Percentiles rank a stretch among this genome's conserved stretches.
Conservation (phyloP, 2,113 vertebrate species). For the Chloropsis hardwickii region DNA sequence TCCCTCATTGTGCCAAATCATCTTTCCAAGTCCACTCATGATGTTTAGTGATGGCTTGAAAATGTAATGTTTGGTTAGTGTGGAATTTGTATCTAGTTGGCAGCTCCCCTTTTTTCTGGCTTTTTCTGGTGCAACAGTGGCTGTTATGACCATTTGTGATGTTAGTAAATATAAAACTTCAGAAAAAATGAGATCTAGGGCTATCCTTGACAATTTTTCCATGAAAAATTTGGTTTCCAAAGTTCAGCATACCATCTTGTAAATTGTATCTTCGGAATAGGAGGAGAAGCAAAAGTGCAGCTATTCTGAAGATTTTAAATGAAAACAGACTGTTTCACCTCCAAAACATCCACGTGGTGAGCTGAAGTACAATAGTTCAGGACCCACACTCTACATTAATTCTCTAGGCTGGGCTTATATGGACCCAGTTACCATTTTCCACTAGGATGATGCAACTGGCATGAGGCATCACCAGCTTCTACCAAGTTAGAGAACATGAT, state of each 20-base stretch:
- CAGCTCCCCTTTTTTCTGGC: neutral
- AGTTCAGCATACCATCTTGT: neutral
- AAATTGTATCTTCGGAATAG: neutral
- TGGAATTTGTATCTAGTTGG: neutral
- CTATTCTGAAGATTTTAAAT: neutral
- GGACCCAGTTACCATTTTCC: neutral
- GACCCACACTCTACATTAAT: neutral
- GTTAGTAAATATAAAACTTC: neutral
- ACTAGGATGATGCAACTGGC: neutral
- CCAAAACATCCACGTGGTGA: neutral
- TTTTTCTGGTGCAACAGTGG: neutral
- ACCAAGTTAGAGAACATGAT: neutral
- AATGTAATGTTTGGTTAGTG: neutral
- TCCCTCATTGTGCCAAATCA: neutral
- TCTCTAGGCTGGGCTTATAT: neutral
- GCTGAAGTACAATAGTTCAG: neutral
- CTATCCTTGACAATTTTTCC: neutral
- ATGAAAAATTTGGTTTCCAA: neutral
- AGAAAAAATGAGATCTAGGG: neutral
- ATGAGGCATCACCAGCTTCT: neutral
- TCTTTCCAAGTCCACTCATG: neutral
- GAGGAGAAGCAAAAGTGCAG: neutral
- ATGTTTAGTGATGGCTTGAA: neutral
- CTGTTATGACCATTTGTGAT: neutral
- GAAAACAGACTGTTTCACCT: neutral